Percentiles rank a stretch among this genome's conserved stretches.
Evolutionary conservation across 2,888 invertebrate genomes (phyloP).

Genomic region (Pristionchus mayeri): DNA sequence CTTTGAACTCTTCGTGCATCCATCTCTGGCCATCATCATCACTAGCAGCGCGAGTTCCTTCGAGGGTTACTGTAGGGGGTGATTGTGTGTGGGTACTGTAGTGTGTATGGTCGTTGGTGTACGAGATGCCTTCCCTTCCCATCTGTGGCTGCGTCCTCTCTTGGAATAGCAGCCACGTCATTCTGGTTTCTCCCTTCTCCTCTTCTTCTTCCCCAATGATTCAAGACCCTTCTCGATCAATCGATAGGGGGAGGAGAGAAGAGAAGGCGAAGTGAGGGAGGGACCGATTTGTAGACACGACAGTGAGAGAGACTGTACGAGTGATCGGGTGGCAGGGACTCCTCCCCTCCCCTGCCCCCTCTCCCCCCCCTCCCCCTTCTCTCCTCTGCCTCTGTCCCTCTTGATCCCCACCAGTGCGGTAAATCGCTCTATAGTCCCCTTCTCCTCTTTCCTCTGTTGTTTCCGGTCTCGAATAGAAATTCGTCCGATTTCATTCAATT

Average conservation of each 20-base stretch:
- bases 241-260: constrained; percentile 8
- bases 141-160: neutral
- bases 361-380: neutral
- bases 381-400: neutral
- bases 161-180: constrained; percentile 24
- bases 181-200: constrained; percentile 29
- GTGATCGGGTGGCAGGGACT: constrained; percentile 37
- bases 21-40: neutral
- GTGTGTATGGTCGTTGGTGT: too few relatives aligned
- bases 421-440: constrained; percentile 46
- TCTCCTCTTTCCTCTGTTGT: constrained; percentile 1
- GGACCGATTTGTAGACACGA: constrained; percentile 37
- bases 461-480: constrained; percentile 40
- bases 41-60: neutral
- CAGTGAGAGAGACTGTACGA: constrained; percentile 42
- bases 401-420: constrained; percentile 47
- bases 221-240: constrained; percentile 39
- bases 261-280: constrained; percentile 12
- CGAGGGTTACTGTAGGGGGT: neutral
- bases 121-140: neutral
- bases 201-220: constrained; percentile 24
- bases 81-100: neutral
- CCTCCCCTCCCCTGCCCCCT: neutral
- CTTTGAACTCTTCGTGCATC: constrained; percentile 4
- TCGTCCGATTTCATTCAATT: too few relatives aligned